Conservation (phyloP, 2,113 vertebrate species). For the Pycnonotus jocosus region DNA sequence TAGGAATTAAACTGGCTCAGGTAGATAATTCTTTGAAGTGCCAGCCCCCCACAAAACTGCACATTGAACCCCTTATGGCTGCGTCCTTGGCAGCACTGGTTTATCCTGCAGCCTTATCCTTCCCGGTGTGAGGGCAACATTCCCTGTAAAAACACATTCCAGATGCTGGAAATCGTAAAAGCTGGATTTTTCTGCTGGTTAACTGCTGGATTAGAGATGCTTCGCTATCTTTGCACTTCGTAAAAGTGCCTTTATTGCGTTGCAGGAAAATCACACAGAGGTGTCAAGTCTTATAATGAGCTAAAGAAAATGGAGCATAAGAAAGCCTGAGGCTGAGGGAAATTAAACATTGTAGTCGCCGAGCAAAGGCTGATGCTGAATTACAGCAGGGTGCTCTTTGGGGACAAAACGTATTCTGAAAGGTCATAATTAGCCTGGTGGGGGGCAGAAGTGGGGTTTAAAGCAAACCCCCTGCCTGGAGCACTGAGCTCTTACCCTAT, state of each 20-base stretch:
- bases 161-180: neutral
- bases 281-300: neutral
- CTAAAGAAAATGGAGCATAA: neutral
- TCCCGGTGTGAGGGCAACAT: neutral
- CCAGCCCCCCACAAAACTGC: neutral
- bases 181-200: neutral
- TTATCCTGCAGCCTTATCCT: neutral
- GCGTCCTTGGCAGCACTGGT: neutral
- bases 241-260: neutral
- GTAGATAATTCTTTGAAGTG: neutral
- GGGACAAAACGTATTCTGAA: neutral
- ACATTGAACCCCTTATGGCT: rapidly evolving
- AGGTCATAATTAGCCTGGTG: neutral
- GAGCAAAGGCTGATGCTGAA: neutral
- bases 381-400: neutral
- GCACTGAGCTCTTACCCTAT: neutral
- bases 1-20: neutral
- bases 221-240: neutral
- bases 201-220: neutral
- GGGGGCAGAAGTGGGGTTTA: neutral
- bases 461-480: neutral
- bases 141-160: neutral
- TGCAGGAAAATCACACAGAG: neutral
- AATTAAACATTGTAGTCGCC: neutral
- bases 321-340: neutral